These are phyloP conservation scores for Schizaphis graminum DNA, from an alignment of 2,888 invertebrate species.

Conservation along the genomic window DNA sequence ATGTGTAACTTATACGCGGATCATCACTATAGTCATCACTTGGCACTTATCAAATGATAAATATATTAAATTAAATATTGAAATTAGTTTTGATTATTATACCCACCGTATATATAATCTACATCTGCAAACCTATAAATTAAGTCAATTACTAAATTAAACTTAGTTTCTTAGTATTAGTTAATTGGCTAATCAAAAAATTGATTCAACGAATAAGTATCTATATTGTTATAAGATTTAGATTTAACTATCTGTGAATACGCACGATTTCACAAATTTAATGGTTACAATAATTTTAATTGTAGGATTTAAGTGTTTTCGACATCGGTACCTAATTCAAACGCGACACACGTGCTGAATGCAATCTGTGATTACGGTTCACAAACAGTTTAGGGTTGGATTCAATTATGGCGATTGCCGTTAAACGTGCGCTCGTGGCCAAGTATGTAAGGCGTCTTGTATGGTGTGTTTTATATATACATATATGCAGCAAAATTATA, in stretches of 20 bases:
- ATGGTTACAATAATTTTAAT: neutral
- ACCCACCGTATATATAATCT: neutral
- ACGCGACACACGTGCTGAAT: neutral
- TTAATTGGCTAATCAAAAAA: neutral
- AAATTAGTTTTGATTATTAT: neutral
- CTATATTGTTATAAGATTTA: neutral
- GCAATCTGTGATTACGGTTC: neutral
- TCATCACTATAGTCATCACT: neutral
- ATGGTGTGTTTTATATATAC: neutral
- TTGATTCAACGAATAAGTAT: neutral
- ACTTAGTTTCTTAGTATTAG: neutral
- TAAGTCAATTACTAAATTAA: neutral
- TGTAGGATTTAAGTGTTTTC: neutral
- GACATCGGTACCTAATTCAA: neutral
- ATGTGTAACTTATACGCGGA: neutral
- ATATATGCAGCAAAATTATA: neutral
- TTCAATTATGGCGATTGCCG: neutral
- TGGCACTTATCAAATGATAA: neutral
- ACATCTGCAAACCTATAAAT: too few relatives aligned
- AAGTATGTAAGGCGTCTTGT: neutral
- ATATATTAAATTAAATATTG: neutral
- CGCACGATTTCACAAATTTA: neutral
- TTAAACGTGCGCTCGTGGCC: neutral
- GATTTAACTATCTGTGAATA: neutral
- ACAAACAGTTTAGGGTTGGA: neutral